Conservation (phyloP, 2,113 vertebrate species). For the Bubalus kerabau region DNA sequence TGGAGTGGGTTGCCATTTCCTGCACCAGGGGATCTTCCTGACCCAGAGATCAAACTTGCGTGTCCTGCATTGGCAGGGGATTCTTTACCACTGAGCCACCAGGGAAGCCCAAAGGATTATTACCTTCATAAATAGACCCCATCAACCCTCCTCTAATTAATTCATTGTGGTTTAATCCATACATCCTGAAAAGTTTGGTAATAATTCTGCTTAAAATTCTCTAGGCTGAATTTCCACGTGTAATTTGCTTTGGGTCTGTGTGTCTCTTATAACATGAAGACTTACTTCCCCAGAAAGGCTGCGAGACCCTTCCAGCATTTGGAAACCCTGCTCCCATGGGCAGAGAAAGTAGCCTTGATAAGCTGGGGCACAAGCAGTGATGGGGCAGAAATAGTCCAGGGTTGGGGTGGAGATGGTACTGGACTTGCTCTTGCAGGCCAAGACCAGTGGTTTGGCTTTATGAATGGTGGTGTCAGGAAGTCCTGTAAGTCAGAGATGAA, state of each 20-base stretch:
- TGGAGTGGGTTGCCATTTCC: background rate
- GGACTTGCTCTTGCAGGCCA: background rate
- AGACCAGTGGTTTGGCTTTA: background rate
- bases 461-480: background rate
- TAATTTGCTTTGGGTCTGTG: background rate
- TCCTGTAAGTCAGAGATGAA: background rate
- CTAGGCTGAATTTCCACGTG: background rate
- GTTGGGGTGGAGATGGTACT: accelerated
- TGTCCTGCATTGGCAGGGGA: background rate
- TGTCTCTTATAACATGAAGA: slow-evolving; percentile 9
- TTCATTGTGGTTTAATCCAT: slow-evolving; percentile 10
- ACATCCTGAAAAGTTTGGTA: background rate
- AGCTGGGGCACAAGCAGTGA: background rate
- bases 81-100: background rate
- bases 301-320: slow-evolving; percentile 1
- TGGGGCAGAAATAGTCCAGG: background rate
- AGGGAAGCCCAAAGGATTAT: background rate
- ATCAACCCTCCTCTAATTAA: background rate
- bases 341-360: background rate
- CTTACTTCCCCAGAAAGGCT: background rate
- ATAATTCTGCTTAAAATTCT: slow-evolving; percentile 34
- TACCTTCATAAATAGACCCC: background rate
- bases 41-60: background rate
- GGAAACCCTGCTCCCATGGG: background rate
- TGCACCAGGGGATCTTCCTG: background rate